Evolutionary conservation across 1,140 invertebrate species (phyloP).

Genomic region (Sweltsa coloradensis): DNA sequence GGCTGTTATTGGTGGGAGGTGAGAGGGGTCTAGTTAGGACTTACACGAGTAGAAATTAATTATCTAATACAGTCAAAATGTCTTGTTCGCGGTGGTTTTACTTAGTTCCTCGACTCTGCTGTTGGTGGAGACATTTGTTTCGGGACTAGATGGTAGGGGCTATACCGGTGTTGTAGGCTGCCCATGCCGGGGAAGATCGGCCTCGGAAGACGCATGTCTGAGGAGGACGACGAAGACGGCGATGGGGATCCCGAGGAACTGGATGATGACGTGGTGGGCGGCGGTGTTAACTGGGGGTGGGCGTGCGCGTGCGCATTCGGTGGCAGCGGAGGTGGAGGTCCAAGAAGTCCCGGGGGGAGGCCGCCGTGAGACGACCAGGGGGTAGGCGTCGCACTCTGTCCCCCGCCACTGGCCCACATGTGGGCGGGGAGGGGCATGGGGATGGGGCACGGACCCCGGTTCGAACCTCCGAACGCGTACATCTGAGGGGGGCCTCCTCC

Average conservation of each 20-base stretch:
- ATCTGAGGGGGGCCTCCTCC: constrained; percentile 15
- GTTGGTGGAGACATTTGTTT: constrained; percentile 10
- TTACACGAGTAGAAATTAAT: no score
- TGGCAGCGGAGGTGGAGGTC: neutral
- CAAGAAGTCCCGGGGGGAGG: constrained; percentile 4
- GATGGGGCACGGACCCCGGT: constrained; percentile 18
- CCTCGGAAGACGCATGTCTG: constrained; percentile 11
- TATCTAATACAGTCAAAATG: no score
- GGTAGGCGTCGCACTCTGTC: neutral
- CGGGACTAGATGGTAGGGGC: constrained; percentile 18
- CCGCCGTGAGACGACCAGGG: neutral
- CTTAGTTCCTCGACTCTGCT: neutral
- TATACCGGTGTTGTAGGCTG: constrained; percentile 15
- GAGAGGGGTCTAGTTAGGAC: no score
- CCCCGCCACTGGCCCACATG: constrained; percentile 19
- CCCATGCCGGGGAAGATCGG: constrained; percentile 13
- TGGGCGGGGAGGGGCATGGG: constrained; percentile 26
- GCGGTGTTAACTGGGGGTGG: constrained; percentile 6
- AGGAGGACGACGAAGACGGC: neutral
- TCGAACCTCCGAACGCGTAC: constrained; percentile 20
- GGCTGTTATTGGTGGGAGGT: no score
- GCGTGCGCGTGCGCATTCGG: neutral
- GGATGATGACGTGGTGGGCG: neutral
- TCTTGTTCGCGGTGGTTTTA: neutral
- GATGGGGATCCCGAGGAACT: constrained; percentile 1